Conservation (phyloP, 2,888 invertebrate genomes). For the Drosophila helvetica region DNA sequence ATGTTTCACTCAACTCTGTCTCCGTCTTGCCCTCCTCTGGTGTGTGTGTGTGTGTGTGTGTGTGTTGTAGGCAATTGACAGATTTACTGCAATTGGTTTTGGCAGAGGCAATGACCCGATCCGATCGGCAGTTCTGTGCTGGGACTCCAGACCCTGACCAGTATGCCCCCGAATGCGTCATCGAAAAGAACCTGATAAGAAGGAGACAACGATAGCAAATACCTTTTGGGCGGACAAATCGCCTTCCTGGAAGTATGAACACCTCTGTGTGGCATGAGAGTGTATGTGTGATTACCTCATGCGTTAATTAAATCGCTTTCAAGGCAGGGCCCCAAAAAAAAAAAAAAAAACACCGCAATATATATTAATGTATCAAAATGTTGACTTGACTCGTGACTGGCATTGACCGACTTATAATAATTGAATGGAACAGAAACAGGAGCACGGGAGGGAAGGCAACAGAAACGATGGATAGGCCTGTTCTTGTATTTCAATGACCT, state of each 20-base stretch:
- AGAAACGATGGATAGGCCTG: constrained; percentile 9
- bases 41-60: constrained; percentile 8
- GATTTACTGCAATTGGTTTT: constrained; percentile 68
- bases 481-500: constrained; percentile 37
- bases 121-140: not conserved
- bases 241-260: constrained; percentile 16
- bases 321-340: constrained; percentile 22
- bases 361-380: constrained; percentile 55
- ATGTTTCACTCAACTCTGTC: constrained; percentile 24
- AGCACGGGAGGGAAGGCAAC: constrained; percentile 18
- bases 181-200: constrained; percentile 13
- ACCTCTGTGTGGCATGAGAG: constrained; percentile 6
- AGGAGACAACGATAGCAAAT: constrained; percentile 4
- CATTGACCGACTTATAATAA: constrained; percentile 69
- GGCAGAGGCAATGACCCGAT: constrained; percentile 35
- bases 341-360: not conserved
- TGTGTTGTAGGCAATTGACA: constrained; percentile 57
- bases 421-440: constrained; percentile 43
- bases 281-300: constrained; percentile 35
- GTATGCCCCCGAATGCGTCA: constrained; percentile 14
- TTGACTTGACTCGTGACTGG: constrained; percentile 53
- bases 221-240: constrained; percentile 8
- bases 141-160: not conserved
- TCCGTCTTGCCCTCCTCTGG: not conserved
- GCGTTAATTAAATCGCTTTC: constrained; percentile 30